Evolutionary conservation across 2,888 invertebrate species (phyloP).

Genomic region (Tetropium fuscum): DNA sequence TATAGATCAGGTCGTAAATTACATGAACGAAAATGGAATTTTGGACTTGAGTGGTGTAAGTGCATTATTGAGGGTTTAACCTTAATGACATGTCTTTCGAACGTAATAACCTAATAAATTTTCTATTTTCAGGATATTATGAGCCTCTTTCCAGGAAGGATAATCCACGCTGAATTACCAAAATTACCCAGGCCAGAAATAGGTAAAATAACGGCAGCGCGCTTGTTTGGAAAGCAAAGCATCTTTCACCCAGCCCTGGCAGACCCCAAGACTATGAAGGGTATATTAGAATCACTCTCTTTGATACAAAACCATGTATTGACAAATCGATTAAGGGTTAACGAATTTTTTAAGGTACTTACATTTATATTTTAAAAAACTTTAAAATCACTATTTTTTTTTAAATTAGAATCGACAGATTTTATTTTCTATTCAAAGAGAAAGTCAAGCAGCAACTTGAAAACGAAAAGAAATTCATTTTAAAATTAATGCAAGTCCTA

Average conservation of each 20-base stretch:
- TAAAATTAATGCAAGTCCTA: too few relatives aligned
- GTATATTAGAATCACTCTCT: conserved; percentile 70
- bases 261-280: conserved; percentile 66
- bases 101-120: neutral
- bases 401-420: too few relatives aligned
- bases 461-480: too few relatives aligned
- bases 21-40: conserved; percentile 69
- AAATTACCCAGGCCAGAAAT: conserved; percentile 77
- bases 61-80: too few relatives aligned
- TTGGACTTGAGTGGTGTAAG: conserved; percentile 71
- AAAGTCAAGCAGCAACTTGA: too few relatives aligned
- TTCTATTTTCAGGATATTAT: conserved; percentile 63
- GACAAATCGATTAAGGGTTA: conserved; percentile 74
- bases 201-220: conserved; percentile 66
- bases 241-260: conserved; percentile 73
- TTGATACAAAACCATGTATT: conserved; percentile 77
- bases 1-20: conserved; percentile 75
- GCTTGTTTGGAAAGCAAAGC: conserved; percentile 69
- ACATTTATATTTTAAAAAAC: too few relatives aligned
- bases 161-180: conserved; percentile 77
- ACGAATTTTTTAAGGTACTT: conserved; percentile 76
- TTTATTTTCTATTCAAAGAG: too few relatives aligned
- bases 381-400: neutral
- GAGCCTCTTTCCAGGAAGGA: conserved; percentile 72
- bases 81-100: neutral